Base-by-base conservation (phyloP, 2,113 vertebrate genomes). In the Triplophysa siluroides region DNA sequence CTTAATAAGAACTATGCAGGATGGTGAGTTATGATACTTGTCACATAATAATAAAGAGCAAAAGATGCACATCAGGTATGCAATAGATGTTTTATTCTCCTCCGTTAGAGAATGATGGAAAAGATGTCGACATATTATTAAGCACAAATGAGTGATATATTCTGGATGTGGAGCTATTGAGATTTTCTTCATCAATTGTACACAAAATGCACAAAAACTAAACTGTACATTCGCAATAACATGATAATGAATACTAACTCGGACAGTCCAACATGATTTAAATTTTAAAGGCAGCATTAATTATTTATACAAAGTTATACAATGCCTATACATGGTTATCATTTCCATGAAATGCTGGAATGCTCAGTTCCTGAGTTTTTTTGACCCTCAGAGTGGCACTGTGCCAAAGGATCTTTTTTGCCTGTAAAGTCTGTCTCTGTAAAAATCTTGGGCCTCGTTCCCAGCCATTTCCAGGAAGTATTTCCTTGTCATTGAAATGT, bases 401-500 rank as follows among this genome's bases (percentile, higher is more conserved):
- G 9, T 26, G 58, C 72, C 72, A 75, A 45, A 75, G 4, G 10
- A 26, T 47, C 0, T 5, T 56, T n/a, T 45, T 60, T 62, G 21
- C n/a, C 50, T 21, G 19, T 41, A 0, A 11, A 13, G 19, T 38
- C 50, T 60, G 19, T 24, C 56, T 74, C 14, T 5, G n/a, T n/a
- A n/a, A n/a, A 14, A 13, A 13, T 50, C 52, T 62, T 69, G 50
- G 54, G n/a, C 62, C 29, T 16, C 45, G 16, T 61, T 61, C n/a
- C 21, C 78, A 76, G 70, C 13, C 50, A 72, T 64, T 75, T 75
- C 61, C 63, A 83, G 77, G 77, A 79, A 70, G 77, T 69, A 66
- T 29, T 58, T 26, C 58, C 60, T 56, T 7, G 2, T 58, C 29
- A 45, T 43, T 68, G 24, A 50, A 10, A 41, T 47, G n/a, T 68